phyloP scores from a whole-genome alignment of 2,113 vertebrate species.

The Syngnathus floridae region DNA sequence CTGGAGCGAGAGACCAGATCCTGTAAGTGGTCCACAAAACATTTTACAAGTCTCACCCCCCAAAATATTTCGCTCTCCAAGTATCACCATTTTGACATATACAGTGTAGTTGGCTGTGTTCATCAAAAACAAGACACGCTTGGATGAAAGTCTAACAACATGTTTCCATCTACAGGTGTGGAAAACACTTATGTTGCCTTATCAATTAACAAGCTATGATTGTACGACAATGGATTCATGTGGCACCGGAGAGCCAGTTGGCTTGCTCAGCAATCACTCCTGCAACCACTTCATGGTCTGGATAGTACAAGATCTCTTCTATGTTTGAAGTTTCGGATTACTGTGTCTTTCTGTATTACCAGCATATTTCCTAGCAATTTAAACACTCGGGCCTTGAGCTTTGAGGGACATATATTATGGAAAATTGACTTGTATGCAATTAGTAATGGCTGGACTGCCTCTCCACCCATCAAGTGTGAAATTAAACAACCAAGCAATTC shows the following conservation, averaged over 20 bases:
- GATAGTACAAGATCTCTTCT: slow-evolving; percentile 16
- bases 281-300: slow-evolving; percentile 3
- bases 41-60: neutral
- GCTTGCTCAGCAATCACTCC: neutral
- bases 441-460: no score
- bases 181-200: slow-evolving; percentile 73
- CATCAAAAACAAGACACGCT: no score
- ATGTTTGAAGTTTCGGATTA: neutral
- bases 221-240: slow-evolving; percentile 4
- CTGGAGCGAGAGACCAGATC: slow-evolving; percentile 72
- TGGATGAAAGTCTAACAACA: neutral
- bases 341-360: neutral
- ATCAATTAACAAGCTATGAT: slow-evolving; percentile 64
- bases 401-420: neutral
- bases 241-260: neutral
- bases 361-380: neutral
- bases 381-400: neutral
- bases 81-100: neutral
- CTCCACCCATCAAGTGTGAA: neutral
- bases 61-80: neutral
- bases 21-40: slow-evolving; percentile 46
- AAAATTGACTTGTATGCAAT: neutral
- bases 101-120: no score
- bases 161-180: slow-evolving; percentile 62
- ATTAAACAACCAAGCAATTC: neutral